Base-by-base conservation (phyloP, 2,797 vertebrate genomes). In the Malurus leucopterus region DNA sequence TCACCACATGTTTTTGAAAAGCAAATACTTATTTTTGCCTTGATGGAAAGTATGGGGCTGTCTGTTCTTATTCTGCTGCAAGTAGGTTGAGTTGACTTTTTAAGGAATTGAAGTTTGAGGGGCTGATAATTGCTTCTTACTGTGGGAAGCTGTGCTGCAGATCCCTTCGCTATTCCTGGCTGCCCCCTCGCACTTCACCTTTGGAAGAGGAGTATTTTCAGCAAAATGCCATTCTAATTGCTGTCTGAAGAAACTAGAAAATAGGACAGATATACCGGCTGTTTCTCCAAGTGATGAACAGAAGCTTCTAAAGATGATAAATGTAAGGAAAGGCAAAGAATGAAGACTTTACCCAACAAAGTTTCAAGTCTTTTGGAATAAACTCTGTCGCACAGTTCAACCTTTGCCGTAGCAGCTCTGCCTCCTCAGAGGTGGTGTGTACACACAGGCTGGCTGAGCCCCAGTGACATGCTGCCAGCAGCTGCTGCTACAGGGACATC, bases 91-190 rank as follows among this genome's bases (percentile, higher is more conserved):
- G 69, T 77, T 86, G 74, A 41, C 78, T 86, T 91, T 91, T 89
- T 54, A 49, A 72, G 82, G 44, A 75, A 44, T 22, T 81, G 73
- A 65, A 55, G 54, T 74, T 65, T 81, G 74, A 89, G 90, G 69
- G 67, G 70, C 77, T 86, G 80, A 34, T 90, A 90, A 88, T 93
- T 78, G 68, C 92, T 80, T 88, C 72, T 64, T 73, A 18, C 51
- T 3, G 22, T 84, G 82, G 74, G 75, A 93, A 88, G 61, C 46
- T 51, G 59, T 51, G 11, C 53, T 46, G 68, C 90, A 61, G 71
- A 65, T 71, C 67, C 65, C 55, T 32, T 63, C 80, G 88, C 36
- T 91, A 46, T 93, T 94, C 84, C 83, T 91, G 65, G 34, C 76
- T 67, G 22, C 43, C 68, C 78, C 68, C 41, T 79, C 0, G 0